Base-by-base conservation (phyloP, 2,888 invertebrate species). In the Oasisia sp. region DNA sequence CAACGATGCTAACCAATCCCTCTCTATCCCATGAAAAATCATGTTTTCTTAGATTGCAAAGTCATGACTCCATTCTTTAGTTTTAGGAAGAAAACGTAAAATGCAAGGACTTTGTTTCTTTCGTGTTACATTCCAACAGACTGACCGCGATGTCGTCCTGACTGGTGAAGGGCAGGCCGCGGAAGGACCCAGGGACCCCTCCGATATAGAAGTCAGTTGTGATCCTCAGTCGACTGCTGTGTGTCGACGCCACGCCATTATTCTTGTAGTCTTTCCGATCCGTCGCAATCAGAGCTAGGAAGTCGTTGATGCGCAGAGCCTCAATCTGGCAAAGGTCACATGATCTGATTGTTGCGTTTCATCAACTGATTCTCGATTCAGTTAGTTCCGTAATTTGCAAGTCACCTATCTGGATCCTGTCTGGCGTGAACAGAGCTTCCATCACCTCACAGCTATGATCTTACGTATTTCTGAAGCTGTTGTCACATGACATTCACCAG, bases 211-310 rank as follows among this genome's bases (percentile, higher is more conserved):
- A 45, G 32, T 91, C 91, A 32, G 91, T 91, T 12, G 58, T 92
- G 74, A 94, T 91, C 32, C 32, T n/a, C 9, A 94, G 90, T 14
- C 8, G 44, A 45, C 92, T 93, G 19, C 90, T 19, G 27, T 45
- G 14, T 32, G 91, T 74, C 2, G 93, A 92, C 0, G 90, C 50
- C 89, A 93, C 92, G 7, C 92, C 92, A 92, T 94, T 94, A 93
- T 94, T 94, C 32, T 58, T 93, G 92, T 94, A 94, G 92, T 94
- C 94, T 74, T 93, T 92, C 12, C 89, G 92, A 14, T 90, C 92
- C 9, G 92, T 92, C 32, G 94, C 93, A n/a, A 94, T 92, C 32
- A 94, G 45, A 5, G 94, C 94, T 89, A 94, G 90, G 92, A 94
- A 94, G 92, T 94, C 93, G 32, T 94, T 93, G 38, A 94, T 93